Conservation (phyloP, 2,888 invertebrate genomes). For the Parthenolecanium corni region DNA sequence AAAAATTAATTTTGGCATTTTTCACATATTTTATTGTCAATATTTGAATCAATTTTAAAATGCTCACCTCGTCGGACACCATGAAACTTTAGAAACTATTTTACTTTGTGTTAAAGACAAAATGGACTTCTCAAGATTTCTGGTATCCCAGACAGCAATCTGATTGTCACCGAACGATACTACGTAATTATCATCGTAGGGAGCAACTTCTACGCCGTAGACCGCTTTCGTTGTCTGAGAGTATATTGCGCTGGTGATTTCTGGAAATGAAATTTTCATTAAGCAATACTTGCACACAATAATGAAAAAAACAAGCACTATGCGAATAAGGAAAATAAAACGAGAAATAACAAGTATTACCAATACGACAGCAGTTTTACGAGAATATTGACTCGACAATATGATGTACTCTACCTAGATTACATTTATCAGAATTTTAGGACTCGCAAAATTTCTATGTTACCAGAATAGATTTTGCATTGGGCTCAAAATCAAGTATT, state of each 20-base stretch:
- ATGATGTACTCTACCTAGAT: too few relatives aligned
- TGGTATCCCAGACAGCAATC: constrained; percentile 76
- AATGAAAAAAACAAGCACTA: too few relatives aligned
- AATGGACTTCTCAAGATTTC: constrained; percentile 74
- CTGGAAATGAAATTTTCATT: constrained; percentile 40
- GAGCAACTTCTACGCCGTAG: constrained; percentile 68
- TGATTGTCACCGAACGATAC: constrained; percentile 74
- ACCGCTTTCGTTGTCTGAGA: constrained; percentile 68
- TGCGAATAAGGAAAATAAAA: too few relatives aligned
- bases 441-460: too few relatives aligned
- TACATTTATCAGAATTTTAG: too few relatives aligned
- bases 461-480: too few relatives aligned
- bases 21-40: neutral
- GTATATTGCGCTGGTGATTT: constrained; percentile 56
- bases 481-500: too few relatives aligned
- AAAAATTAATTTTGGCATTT: neutral
- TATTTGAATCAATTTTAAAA: constrained; percentile 1
- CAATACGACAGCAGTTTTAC: too few relatives aligned
- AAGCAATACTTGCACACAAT: neutral
- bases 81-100: constrained; percentile 61
- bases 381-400: too few relatives aligned
- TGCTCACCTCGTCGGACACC: constrained; percentile 72
- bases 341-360: too few relatives aligned
- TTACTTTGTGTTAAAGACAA: constrained; percentile 57
- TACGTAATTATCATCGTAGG: constrained; percentile 61